These are phyloP conservation scores for Ctenochaetus hawaiiensis DNA, from an alignment of 2,797 vertebrate genomes.

Conservation along the genomic window DNA sequence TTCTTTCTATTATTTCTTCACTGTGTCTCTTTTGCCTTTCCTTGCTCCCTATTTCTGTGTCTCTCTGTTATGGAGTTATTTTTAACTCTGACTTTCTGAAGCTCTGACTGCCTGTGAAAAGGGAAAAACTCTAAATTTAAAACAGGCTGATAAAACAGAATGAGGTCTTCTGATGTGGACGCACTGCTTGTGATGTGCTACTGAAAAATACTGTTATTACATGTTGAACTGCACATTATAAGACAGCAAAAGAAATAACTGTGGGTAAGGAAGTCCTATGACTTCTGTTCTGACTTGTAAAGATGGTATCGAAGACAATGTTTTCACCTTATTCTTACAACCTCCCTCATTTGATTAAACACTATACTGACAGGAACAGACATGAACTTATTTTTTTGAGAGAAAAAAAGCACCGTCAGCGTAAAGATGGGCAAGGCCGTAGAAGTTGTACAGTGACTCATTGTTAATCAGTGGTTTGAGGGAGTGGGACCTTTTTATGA, in stretches of 20 bases:
- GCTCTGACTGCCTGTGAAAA: constrained; percentile 10
- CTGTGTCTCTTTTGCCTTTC: not conserved
- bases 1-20: constrained; percentile 19
- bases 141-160: constrained; percentile 24
- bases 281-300: not conserved
- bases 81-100: constrained; percentile 33
- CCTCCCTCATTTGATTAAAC: constrained; percentile 10
- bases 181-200: constrained; percentile 16
- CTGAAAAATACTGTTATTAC: constrained; percentile 16
- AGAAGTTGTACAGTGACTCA: not conserved
- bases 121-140: not conserved
- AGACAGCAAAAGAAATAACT: constrained; percentile 13
- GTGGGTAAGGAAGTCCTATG: not conserved
- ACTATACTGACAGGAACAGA: not conserved
- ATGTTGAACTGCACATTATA: constrained; percentile 6
- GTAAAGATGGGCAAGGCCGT: not conserved
- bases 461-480: not conserved
- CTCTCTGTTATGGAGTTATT: constrained; percentile 42
- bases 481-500: not conserved
- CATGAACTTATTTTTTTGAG: not conserved
- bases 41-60: constrained; percentile 7
- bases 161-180: not conserved
- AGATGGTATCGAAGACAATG: not conserved
- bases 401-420: not conserved
- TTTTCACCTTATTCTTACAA: not conserved